Base-by-base conservation (phyloP, 2,888 invertebrate species). In the Melanargia galathea region DNA sequence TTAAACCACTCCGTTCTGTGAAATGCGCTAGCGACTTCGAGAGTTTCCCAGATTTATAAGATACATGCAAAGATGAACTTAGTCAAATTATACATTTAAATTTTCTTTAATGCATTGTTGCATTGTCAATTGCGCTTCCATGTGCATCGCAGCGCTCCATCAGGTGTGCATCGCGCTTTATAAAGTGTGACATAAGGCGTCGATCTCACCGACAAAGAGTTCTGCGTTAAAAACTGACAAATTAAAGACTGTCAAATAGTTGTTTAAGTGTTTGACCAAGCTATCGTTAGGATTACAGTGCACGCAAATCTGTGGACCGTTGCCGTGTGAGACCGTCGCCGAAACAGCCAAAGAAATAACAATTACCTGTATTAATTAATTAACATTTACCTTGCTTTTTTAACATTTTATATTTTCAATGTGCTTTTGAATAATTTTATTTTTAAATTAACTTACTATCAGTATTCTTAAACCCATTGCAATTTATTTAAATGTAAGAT, bases 341-440 rank as follows among this genome's bases (percentile, higher is more conserved):
- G 43, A 45, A 33, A 40, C 40, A 66, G 60, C 66, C 66, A 66
- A 66, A 66, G 66, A 66, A 33, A 16, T 51, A 26, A 46, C 45
- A 57, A 57, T 57, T 57, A 46, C 18, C 45, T 40, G 7, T 57
- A 26, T 54, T 49, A 40, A 45, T 45, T n/a, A n/a, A 24, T 49
- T 55, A 16, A 59, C 18, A 11, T 33, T 60, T 60, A 46, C 38
- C 48, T 62, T 33, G 24, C 59, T 38, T 35, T 6, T 22, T 26
- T 60, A 16, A 62, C 22, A 20, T 48, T 35, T 35, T 35, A 54
- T 22, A 20, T 52, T 35, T 35, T 51, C 51, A 51, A 51, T 30
- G 30, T 52, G 20, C 18, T 49, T 52, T 52, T n/a, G 33, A 10
- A 11, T 22, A 46, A 10, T 46, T 45, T 38, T 16, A 35, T 20